phyloP scores from a whole-genome alignment of 2,797 vertebrate genomes.

The Acanthopagrus latus region DNA sequence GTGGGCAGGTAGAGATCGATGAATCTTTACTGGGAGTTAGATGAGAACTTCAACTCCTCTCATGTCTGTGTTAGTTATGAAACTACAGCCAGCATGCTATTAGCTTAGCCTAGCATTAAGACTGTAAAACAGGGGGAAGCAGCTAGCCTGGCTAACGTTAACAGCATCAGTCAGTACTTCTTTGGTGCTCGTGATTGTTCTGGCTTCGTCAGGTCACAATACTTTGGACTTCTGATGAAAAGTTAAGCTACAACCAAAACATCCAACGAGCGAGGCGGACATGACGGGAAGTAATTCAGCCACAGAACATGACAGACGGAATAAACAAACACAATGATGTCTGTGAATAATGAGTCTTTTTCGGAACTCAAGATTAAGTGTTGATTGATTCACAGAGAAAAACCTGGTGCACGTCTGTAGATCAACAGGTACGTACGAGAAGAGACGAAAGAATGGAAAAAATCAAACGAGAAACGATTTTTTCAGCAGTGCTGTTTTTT shows the following conservation, averaged over 20 bases:
- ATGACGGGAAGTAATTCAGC: neutral
- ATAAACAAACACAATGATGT: neutral
- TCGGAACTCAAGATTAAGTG: neutral
- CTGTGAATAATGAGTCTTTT: neutral
- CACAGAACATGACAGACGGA: neutral
- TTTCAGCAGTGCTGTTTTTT: no score
- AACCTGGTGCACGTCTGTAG: no score
- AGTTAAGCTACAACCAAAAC: no score
- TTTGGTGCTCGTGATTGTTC: neutral
- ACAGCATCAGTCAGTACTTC: neutral
- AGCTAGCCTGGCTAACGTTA: neutral
- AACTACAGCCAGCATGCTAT: neutral
- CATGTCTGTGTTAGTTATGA: neutral
- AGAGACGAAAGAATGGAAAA: no score
- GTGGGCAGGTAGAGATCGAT: no score
- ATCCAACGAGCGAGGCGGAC: neutral
- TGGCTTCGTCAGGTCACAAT: no score
- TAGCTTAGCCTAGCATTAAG: constrained; percentile 28
- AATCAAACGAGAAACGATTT: no score
- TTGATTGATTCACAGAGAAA: neutral
- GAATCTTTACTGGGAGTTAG: neutral
- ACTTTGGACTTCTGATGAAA: neutral
- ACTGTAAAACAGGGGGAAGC: neutral
- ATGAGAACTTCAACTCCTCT: neutral
- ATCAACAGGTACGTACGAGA: no score